phyloP scores from a whole-genome alignment of 1,140 invertebrate species.

The Dendroctonus valens region DNA sequence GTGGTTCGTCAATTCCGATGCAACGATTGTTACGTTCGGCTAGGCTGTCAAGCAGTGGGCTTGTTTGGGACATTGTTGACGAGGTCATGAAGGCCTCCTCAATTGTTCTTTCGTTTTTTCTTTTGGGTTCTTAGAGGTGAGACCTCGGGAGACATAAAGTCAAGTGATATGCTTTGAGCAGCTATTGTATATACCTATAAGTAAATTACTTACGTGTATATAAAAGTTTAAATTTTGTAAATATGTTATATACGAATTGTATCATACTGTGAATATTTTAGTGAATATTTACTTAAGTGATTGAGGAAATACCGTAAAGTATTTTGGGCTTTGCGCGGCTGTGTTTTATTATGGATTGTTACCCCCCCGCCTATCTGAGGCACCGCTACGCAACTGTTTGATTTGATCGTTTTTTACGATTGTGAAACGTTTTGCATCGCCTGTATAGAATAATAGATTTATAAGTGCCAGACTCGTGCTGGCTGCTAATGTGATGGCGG shows the following conservation, averaged over 20 bases:
- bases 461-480: slow-evolving; percentile 42
- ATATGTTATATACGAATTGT: slow-evolving; percentile 46
- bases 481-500: slow-evolving; percentile 50
- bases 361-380: slow-evolving; percentile 39
- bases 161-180: slow-evolving; percentile 30
- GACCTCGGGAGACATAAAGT: not conserved
- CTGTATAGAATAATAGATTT: slow-evolving; percentile 41
- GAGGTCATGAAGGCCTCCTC: no score
- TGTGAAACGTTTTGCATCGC: slow-evolving; percentile 40
- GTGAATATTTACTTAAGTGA: slow-evolving; percentile 45
- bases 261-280: slow-evolving; percentile 45
- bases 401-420: slow-evolving; percentile 39
- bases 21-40: no score
- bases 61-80: no score
- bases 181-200: slow-evolving; percentile 34
- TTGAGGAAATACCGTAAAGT: slow-evolving; percentile 47
- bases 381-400: slow-evolving; percentile 47
- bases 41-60: no score
- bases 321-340: slow-evolving; percentile 50
- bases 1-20: no score
- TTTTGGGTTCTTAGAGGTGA: no score
- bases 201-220: slow-evolving; percentile 24
- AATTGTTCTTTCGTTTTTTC: no score
- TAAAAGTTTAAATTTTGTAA: slow-evolving; percentile 40
- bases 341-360: slow-evolving; percentile 51